Percentiles rank a stretch among this genome's conserved stretches.
Evolutionary conservation across 2,797 vertebrate genomes (phyloP).

Genomic region (Scleropages formosus): DNA sequence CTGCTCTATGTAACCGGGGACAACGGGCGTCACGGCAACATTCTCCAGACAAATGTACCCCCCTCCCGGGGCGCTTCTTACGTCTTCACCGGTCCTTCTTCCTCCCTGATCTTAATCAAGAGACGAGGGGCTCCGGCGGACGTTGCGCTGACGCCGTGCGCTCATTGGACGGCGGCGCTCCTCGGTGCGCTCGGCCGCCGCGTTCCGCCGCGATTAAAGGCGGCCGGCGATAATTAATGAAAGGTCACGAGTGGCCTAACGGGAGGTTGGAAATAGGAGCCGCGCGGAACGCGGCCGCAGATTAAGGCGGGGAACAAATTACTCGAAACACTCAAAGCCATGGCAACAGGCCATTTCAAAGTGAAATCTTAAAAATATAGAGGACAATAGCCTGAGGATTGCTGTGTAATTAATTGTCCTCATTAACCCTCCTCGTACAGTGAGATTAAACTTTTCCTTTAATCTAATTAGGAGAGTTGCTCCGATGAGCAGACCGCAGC

Average conservation of each 20-base stretch:
- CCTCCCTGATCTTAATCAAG: constrained; percentile 55
- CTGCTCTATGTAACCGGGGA: constrained; percentile 44
- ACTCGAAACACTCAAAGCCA: constrained; percentile 70
- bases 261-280: constrained; percentile 67
- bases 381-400: constrained; percentile 75
- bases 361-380: constrained; percentile 69
- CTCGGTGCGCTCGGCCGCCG: no score
- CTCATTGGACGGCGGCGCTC: no score
- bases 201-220: no score
- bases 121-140: constrained; percentile 53
- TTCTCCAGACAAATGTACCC: constrained; percentile 39
- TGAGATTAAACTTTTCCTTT: constrained; percentile 75
- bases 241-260: constrained; percentile 78
- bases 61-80: constrained; percentile 24
- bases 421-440: constrained; percentile 76
- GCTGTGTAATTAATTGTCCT: constrained; percentile 77
- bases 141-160: constrained; percentile 58
- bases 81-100: neutral
- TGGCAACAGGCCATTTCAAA: constrained; percentile 68
- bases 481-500: constrained; percentile 61
- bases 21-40: constrained; percentile 44
- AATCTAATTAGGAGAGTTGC: constrained; percentile 70
- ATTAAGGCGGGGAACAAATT: constrained; percentile 65
- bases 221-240: constrained; percentile 74
- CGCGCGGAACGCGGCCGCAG: constrained; percentile 63